Conservation (phyloP, 2,113 vertebrate species). For the Pelvicachromis taeniatus region DNA sequence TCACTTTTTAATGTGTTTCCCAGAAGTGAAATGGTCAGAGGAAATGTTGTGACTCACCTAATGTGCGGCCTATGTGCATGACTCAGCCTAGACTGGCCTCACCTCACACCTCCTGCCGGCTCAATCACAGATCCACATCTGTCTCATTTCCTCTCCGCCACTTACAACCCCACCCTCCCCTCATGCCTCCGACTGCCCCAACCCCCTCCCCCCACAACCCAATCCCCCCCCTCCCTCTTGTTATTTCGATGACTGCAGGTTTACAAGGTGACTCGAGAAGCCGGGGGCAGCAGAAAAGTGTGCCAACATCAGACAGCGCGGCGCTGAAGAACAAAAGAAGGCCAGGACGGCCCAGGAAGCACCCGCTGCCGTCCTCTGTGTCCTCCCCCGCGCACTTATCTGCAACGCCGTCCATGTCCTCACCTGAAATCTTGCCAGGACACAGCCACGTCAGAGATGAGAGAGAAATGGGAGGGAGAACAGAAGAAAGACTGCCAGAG, state of each 20-base stretch:
- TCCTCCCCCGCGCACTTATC: conserved; percentile 27
- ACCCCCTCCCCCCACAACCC: not conserved
- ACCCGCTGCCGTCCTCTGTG: conserved; percentile 64
- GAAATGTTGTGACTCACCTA: conserved; percentile 71
- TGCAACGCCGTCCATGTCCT: conserved; percentile 18
- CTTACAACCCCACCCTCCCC: not conserved
- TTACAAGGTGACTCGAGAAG: conserved; percentile 65
- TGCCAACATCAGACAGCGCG: conserved; percentile 63
- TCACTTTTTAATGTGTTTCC: conserved; percentile 62
- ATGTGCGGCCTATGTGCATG: conserved; percentile 62
- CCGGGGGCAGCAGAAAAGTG: conserved; percentile 45
- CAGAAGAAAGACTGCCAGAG: conserved; percentile 53
- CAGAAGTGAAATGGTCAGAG: conserved; percentile 65
- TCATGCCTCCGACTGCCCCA: not conserved
- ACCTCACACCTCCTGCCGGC: conserved; percentile 64
- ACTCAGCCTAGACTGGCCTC: conserved; percentile 63
- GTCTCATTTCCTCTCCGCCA: conserved; percentile 54
- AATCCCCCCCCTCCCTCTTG: not conserved
- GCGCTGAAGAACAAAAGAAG: conserved; percentile 81
- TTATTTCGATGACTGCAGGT: conserved; percentile 47
- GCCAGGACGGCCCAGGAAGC: conserved; percentile 89
- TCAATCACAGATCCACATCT: conserved; percentile 68
- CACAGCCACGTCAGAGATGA: conserved; percentile 34
- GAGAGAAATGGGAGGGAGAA: conserved; percentile 39
- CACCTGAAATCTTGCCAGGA: conserved; percentile 31